These are phyloP conservation scores for Rhagonycha lutea DNA, from an alignment of 2,888 invertebrate genomes.

Conservation along the genomic window DNA sequence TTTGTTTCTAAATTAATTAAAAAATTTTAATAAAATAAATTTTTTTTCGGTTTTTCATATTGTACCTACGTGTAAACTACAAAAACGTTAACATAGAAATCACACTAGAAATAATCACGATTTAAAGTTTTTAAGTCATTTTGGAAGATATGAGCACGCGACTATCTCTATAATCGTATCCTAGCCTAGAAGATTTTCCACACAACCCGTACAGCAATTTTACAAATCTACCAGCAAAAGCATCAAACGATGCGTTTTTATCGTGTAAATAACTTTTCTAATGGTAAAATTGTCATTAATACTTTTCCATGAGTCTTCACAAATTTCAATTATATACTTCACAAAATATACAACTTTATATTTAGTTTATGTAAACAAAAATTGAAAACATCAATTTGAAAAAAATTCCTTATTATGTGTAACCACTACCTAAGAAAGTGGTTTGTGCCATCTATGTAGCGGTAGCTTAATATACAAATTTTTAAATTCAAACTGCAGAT, in stretches of 20 bases:
- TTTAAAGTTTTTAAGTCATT: background rate
- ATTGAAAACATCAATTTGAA: background rate
- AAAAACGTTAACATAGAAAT: background rate
- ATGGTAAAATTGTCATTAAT: too few relatives aligned
- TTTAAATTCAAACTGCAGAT: background rate
- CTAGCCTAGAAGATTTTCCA: background rate
- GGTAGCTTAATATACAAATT: background rate
- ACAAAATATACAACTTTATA: too few relatives aligned
- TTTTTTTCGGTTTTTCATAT: too few relatives aligned
- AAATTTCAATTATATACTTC: too few relatives aligned
- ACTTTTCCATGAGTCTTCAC: too few relatives aligned
- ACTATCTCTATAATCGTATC: background rate
- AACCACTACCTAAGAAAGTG: background rate
- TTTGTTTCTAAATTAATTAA: too few relatives aligned
- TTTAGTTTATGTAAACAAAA: too few relatives aligned
- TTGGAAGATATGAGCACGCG: background rate
- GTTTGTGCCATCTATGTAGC: background rate
- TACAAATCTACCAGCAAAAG: background rate
- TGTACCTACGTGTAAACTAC: too few relatives aligned
- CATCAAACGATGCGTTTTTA: background rate
- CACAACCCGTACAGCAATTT: background rate
- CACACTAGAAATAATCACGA: background rate
- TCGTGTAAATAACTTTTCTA: background rate
- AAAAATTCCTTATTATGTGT: background rate
- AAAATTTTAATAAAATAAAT: too few relatives aligned